Base-by-base conservation (phyloP, 2,797 vertebrate species). In the Alectoris magna region DNA sequence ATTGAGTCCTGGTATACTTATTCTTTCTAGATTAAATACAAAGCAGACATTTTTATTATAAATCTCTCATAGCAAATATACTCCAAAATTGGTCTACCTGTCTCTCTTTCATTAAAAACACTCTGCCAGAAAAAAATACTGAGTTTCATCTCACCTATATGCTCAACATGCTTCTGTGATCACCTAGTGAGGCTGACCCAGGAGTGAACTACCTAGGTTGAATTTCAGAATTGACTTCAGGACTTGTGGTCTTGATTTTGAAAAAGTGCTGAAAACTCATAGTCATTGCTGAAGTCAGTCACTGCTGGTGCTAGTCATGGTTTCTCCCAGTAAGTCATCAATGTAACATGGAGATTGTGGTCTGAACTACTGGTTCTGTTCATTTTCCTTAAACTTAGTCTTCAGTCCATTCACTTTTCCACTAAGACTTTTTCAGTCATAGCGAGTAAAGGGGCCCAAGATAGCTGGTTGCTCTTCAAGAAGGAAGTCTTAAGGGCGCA, bases 91-190 rank as follows among this genome's bases (percentile, higher is more conserved):
- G 74, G 13, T 9, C 6, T 9, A 2, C 1, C 1, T 21, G 5
- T 5, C 10, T 22, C 3, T 8, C 2, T 26, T 58, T 5, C 23
- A 79, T 84, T 73, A 87, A 34, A 6, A 94, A 89, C 14, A 63
- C 29, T 74, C 53, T 48, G 7, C n/a, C n/a, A 85, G 60, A 84
- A 93, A 85, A 81, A 95, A 85, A 14, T 58, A 72, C 56, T 49
- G 53, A 85, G 72, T 11, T 53, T 8, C 34, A 90, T 94, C 55
- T 71, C 91, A 82, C 77, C 87, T 84, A 78, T 93, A 93, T 80
- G 29, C 7, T 68, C 87, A 53, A 83, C 53, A 95, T 68, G 62
- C 26, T 71, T 87, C 58, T 91, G 62, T 80, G 64, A 88, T 92
- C 56, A 74, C 41, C 67, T 58, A 9, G 14, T 56, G 71, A 95